Evolutionary conservation across 2,888 invertebrate species (phyloP), one percentile per base, ranked within the genome.

Genomic region (Orchesellides sinensis): DNA sequence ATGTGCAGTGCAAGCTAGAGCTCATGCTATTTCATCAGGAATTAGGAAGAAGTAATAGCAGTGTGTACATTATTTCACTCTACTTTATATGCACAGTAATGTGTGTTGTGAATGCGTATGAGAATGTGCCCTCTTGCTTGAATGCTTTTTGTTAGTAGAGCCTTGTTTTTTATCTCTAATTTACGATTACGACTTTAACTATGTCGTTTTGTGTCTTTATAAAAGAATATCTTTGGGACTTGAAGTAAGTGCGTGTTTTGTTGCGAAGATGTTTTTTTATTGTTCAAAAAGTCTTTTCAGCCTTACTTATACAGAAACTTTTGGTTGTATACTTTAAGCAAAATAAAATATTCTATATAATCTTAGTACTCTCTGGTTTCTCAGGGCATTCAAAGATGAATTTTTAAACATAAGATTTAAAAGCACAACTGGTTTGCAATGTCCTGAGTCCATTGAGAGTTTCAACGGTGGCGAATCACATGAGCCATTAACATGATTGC

Each of bases 141-240:
- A 65, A 45, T 65, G 59, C 66, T 74, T 79, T 79, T 77, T 79
- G 73, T 73, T 78, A 59, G 83, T 5, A 45, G 56, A 52, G 68
- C 27, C 77, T 77, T 80, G 79, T 84, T 84, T 84, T 80, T 85
- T 85, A 69, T 83, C 68, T 77, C 77, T 80, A 84, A 86, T 86
- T 86, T 86, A 86, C 84, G 86, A 85, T 84, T 85, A 84, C 84
- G 84, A 83, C 84, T 85, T 79, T 84, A 86, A 84, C 85, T 85
- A 82, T 86, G 81, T 85, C 83, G 84, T 85, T 86, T 82, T 84
- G 83, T 83, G 84, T 86, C 84, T 86, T 84, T 85, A 77, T 77
- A 78, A 81, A 66, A 81, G 66, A 52, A 68, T 54, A 69, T 72
- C 73, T 82, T 70, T 75, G 68, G 52, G 66, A 81, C 47, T 81